Base-by-base conservation (phyloP, 2,888 invertebrate genomes). In the Notodonta dromedarius region DNA sequence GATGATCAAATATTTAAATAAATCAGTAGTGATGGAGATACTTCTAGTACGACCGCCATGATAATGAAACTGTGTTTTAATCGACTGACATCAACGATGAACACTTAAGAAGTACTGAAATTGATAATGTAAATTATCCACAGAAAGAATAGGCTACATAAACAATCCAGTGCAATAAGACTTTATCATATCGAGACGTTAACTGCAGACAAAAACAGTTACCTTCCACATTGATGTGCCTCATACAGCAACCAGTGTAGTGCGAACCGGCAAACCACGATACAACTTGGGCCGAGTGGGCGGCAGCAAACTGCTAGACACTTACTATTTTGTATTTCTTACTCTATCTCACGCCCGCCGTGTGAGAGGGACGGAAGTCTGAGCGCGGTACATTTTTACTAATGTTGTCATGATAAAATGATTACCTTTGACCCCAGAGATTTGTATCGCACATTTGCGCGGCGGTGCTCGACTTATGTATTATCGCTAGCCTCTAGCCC, bases 371-470 rank as follows among this genome's bases (percentile, higher is more conserved):
- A 87, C 70, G 62, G 63, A 67, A 62, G 52, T 58, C 51, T 53
- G 56, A 35, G 9, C 55, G 57, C 59, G 62, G 35, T 59, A 72
- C 65, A 73, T 83, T 83, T 83, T 79, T 79, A 79, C 74, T 71
- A 79, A 83, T 80, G 75, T 68, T 82, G 77, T 68, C 79, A 77
- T 77, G 84, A 85, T 87, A 87, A 84, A 86, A 84, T 81, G 74
- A 84, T 84, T 84, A 87, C 87, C 83, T 87, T 78, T 88, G 87
- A 89, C 87, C 88, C 79, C 71, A 68, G 60, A 71, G 77, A 76
- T 73, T 77, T 46, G 56, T 66, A 66, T 66, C 57, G 59, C 52
- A 57, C 8, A 35, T 39, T 55, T 63, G 40, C 46, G 54, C 50
- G 61, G 59, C 54, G 67, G 63, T 32, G 32, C 13, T 24, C 32